Evolutionary conservation across 2,113 vertebrate genomes (phyloP).

Genomic region (Hippoglossus stenolepis): DNA sequence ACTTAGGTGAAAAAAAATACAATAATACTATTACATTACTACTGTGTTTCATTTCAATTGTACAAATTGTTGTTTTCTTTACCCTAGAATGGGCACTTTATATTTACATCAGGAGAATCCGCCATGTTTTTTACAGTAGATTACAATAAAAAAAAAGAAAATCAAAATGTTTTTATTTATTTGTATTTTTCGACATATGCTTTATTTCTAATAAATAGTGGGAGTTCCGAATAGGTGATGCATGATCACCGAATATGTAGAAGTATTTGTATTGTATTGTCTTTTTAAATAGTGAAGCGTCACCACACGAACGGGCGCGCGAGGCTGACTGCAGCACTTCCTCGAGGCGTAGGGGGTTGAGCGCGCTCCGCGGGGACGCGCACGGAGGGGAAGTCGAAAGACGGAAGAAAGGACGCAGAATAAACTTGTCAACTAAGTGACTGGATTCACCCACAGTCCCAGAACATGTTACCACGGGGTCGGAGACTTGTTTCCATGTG

Average conservation of each 20-base stretch:
- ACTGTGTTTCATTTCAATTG: too few species aligned
- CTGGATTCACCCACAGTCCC: conserved; percentile 12
- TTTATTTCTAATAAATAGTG: too few species aligned
- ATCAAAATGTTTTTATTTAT: too few species aligned
- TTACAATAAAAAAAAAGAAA: too few species aligned
- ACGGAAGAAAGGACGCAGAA: conserved; percentile 66
- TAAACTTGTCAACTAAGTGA: conserved; percentile 68
- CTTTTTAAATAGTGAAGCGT: background rate
- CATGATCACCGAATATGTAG: background rate
- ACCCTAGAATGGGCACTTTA: too few species aligned
- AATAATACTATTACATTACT: too few species aligned
- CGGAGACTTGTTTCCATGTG: background rate
- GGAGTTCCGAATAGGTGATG: too few species aligned
- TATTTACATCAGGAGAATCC: too few species aligned
- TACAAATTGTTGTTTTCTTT: too few species aligned
- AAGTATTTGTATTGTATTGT: background rate
- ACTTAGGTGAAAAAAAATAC: too few species aligned
- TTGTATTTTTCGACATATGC: too few species aligned
- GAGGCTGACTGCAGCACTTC: conserved; percentile 53
- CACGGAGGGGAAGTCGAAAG: conserved; percentile 64
- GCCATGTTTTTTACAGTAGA: too few species aligned
- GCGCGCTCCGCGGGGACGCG: conserved; percentile 57
- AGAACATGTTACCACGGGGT: conserved; percentile 19
- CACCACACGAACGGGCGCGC: conserved; percentile 15
- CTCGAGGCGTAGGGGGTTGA: conserved; percentile 24